Percentiles rank a stretch among this genome's conserved stretches.
phyloP scores from a whole-genome alignment of 2,113 vertebrate genomes.

The Heterotilapia buettikoferi region DNA sequence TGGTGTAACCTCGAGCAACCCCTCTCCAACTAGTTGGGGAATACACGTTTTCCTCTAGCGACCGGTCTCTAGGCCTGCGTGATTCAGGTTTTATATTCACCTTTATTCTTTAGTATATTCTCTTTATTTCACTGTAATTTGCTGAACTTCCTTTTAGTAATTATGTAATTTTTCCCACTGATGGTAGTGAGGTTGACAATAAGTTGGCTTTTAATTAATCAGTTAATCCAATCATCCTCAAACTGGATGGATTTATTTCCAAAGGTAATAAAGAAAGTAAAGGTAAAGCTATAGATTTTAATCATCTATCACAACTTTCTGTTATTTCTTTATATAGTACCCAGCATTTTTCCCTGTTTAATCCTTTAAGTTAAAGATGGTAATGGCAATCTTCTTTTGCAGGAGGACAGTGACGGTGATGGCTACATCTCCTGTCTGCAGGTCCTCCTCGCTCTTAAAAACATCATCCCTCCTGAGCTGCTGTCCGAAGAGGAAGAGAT shows the following conservation, averaged over 20 bases:
- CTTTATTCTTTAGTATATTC: neutral
- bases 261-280: neutral
- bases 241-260: neutral
- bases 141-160: neutral
- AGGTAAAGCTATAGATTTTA: neutral
- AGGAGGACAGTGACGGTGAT: constrained; percentile 70
- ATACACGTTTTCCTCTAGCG: neutral
- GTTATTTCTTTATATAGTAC: neutral
- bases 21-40: neutral
- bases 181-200: neutral
- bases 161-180: neutral
- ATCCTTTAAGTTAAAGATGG: neutral
- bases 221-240: neutral
- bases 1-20: neutral
- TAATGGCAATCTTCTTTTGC: constrained; percentile 1
- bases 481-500: constrained; percentile 76
- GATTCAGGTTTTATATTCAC: constrained; percentile 9
- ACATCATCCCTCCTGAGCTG: constrained; percentile 61
- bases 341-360: neutral
- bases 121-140: neutral
- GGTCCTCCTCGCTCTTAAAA: constrained; percentile 70
- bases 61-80: neutral
- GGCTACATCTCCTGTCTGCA: constrained; percentile 72
- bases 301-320: neutral
- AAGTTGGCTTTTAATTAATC: neutral